Evolutionary conservation across 2,888 invertebrate genomes (phyloP), one percentile per base, ranked within the genome.

Genomic region (Choristoneura rosaceana): DNA sequence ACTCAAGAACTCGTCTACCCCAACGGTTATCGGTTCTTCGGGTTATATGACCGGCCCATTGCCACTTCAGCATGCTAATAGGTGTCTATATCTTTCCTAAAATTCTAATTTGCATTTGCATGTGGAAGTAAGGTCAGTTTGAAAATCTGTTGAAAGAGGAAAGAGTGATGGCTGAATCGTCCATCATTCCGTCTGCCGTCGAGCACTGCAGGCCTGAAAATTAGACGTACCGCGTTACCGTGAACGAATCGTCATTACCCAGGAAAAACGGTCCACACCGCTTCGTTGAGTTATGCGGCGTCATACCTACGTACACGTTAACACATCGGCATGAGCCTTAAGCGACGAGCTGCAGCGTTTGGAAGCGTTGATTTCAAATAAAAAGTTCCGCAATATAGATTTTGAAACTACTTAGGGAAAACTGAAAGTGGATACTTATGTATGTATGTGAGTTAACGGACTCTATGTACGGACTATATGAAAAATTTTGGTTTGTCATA

Each of bases 141-240:
- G 78, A 77, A 52, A 71, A 66, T 61, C 17, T 78, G 75, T 79
- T 82, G 52, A 85, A 84, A 84, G 84, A 47, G 47, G 12, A 47
- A 63, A 87, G 86, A 87, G 86, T 86, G 79, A 81, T 82, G 80
- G 80, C 81, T 77, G 78, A 82, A 83, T 82, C 86, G 83, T 90
- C 81, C 84, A 86, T 89, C 88, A 88, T 83, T 77, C 80, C 76
- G 77, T 80, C 80, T 81, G 87, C 83, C 81, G 79, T 78, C 75
- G 70, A 77, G 79, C 78, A 79, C 81, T 70, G 81, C 75, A 79
- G 76, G 75, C 79, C 79, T 77, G 82, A 82, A 71, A 88, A 90
- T 89, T 88, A 87, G 84, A 82, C 75, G 80, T 76, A 77, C 74
- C 75, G 78, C 75, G 79, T 80, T 81, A 73, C 77, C 75, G 73